Base-by-base conservation (phyloP, 2,888 invertebrate species). In the Platerodrilus igneus region DNA sequence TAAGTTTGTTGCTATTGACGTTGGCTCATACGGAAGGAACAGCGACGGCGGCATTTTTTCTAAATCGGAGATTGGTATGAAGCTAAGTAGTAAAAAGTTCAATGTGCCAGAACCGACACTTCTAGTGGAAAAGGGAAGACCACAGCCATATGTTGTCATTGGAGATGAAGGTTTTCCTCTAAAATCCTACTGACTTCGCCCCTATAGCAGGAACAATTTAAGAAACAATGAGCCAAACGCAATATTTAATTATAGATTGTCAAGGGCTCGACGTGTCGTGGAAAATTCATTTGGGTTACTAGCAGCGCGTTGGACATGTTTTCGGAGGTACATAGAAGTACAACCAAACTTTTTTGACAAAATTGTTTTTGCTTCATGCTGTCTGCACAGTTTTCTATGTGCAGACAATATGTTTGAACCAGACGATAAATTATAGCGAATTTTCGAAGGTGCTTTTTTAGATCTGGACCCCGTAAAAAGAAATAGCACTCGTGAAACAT, bases 161-260 rank as follows among this genome's bases (percentile, higher is more conserved):
- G 37, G 30, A 10, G 37, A 37, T 30, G 37, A 30, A 20, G 37
- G 21, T 4, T 37, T 37, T 23, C 37, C 37, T 13, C 32, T 31
- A 14, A 37, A 37, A 31, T n/a, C 22, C 11, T 37, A 37, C 22
- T 21, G 30, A 19, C 30, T 37, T 20, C 29, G 21, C 8, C 37
- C 21, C 13, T 37, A 30, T 14, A 31, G 30, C 10, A 37, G 18
- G 15, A 9, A 21, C n/a, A n/a, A 37, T 21, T 13, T 37, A 22
- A 16, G n/a, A 2, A 11, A 21, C 11, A 37, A 37, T 23, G 37
- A 30, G 14, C 22, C 21, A 8, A 30, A 37, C 13, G 31, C 30
- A 23, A 37, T 37, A 30, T 37, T 30, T 22, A 37, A 37, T 23
- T 37, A 37, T 17, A 16, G 37, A 21, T 22, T 37, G 25, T 30